A percentile compares a stretch with the other conserved stretches of the same genome.
Conservation (phyloP, 1,140 invertebrate species). For the Tetramorium simillimum region DNA sequence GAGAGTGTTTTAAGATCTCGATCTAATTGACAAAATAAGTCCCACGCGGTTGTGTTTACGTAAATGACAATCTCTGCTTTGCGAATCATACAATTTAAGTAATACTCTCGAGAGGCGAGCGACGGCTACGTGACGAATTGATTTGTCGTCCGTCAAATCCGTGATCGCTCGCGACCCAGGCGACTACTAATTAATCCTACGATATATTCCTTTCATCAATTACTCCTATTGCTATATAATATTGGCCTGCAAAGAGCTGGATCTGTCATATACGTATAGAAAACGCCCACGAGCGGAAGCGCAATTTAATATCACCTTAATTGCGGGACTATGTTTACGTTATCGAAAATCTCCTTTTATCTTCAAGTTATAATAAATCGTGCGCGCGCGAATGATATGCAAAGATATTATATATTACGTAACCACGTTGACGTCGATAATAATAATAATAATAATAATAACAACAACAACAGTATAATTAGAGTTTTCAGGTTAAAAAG, state of each 20-base stretch:
- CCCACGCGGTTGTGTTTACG: neutral
- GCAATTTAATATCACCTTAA: slow-evolving; percentile 2
- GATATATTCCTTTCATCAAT: neutral
- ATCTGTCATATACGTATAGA: neutral
- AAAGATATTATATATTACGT: neutral
- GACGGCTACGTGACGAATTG: neutral
- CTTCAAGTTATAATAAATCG: neutral
- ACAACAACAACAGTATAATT: neutral
- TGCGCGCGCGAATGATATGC: neutral
- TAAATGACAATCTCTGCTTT: neutral
- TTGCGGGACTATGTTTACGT: neutral
- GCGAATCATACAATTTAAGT: slow-evolving; percentile 3
- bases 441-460: neutral
- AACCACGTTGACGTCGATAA: neutral
- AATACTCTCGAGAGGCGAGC: neutral
- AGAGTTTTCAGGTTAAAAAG: neutral
- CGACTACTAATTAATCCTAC: neutral
- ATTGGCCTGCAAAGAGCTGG: neutral
- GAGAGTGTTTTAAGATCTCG: neutral
- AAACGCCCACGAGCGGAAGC: neutral
- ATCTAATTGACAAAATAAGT: slow-evolving; percentile 1
- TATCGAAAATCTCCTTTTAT: neutral
- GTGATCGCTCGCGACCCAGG: neutral
- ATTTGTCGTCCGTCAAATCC: neutral
- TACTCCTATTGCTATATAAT: neutral